These are phyloP conservation scores for Chaetops frenatus DNA, from an alignment of 2,113 vertebrate species.

Conservation along the genomic window DNA sequence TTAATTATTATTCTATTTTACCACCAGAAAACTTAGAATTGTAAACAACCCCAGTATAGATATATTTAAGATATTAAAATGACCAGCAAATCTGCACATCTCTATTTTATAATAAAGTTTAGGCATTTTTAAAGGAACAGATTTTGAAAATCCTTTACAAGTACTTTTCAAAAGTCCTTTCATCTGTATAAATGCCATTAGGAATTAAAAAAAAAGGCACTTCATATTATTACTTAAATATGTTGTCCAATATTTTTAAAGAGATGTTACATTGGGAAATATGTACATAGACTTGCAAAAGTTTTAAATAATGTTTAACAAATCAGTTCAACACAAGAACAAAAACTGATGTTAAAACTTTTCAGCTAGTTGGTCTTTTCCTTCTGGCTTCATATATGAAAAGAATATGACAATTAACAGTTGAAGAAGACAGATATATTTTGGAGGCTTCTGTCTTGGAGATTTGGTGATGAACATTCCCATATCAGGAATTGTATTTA, in stretches of 20 bases:
- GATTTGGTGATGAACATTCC: background rate
- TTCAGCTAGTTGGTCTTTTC: background rate
- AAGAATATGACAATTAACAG: background rate
- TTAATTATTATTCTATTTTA: background rate
- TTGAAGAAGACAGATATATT: background rate
- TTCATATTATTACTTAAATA: background rate
- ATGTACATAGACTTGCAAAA: background rate
- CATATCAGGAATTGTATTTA: background rate
- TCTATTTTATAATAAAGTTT: background rate
- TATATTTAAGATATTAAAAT: background rate
- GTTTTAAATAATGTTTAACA: background rate
- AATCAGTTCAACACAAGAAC: background rate
- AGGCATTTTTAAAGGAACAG: background rate
- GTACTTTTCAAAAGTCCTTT: background rate
- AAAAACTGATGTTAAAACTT: background rate
- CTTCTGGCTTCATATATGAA: background rate
- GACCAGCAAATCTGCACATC: background rate
- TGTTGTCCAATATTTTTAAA: background rate
- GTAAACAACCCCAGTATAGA: background rate
- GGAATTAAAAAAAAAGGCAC: background rate
- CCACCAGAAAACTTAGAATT: background rate
- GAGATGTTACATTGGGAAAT: background rate
- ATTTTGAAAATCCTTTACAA: background rate
- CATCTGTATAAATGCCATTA: background rate
- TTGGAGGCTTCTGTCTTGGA: background rate